Conservation (phyloP, 2,113 vertebrate species). For the Polyodon spathula region DNA sequence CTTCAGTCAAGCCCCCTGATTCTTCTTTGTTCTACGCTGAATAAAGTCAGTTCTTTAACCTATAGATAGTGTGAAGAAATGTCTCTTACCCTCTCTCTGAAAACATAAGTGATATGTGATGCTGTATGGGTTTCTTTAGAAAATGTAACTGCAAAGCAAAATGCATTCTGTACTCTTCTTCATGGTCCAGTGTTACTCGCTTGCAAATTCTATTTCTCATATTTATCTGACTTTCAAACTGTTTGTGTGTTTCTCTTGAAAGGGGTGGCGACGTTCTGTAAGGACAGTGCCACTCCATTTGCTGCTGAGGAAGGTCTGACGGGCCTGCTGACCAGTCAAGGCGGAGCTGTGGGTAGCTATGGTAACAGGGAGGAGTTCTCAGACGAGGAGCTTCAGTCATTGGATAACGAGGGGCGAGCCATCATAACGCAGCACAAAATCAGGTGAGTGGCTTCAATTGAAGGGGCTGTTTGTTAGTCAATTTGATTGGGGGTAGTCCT, state of each 20-base stretch:
- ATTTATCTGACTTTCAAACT: background rate
- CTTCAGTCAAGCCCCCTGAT: no score
- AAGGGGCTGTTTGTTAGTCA: background rate
- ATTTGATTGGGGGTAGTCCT: no score
- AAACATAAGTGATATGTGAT: no score
- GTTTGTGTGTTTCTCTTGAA: conserved; percentile 4
- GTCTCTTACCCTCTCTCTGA: no score
- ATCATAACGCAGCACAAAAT: conserved; percentile 72
- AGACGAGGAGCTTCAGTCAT: conserved; percentile 60
- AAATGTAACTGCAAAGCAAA: no score
- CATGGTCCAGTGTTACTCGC: no score
- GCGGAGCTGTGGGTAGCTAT: conserved; percentile 60
- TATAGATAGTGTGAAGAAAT: no score
- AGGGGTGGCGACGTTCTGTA: conserved; percentile 82
- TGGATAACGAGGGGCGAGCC: conserved; percentile 74
- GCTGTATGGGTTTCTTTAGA: no score
- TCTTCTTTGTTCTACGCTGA: no score
- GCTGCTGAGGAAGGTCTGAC: conserved; percentile 79
- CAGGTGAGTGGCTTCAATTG: conserved; percentile 35
- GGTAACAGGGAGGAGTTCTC: conserved; percentile 62
- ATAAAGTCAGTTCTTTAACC: no score
- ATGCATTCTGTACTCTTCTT: no score
- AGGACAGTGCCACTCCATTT: conserved; percentile 57
- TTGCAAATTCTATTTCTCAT: no score
- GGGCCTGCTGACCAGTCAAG: conserved; percentile 57